These are phyloP conservation scores for Anser brachyrhynchus DNA, from an alignment of 2,113 vertebrate species.

Conservation along the genomic window DNA sequence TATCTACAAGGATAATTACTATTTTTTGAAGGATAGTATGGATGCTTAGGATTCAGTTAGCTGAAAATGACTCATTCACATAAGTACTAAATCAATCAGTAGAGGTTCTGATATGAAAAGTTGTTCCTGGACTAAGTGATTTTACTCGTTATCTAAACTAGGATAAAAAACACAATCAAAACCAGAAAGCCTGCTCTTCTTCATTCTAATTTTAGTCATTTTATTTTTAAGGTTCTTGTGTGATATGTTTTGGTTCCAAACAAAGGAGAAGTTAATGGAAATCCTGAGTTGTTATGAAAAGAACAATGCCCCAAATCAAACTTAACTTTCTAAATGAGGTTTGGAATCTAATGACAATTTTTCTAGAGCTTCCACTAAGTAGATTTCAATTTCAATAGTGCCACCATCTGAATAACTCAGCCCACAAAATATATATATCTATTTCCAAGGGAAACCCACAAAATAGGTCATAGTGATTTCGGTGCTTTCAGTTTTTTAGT, in stretches of 20 bases:
- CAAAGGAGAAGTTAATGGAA: background rate
- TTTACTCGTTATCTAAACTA: background rate
- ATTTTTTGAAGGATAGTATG: background rate
- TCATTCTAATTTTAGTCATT: background rate
- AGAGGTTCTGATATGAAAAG: background rate
- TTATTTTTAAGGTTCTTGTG: background rate
- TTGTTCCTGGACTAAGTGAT: background rate
- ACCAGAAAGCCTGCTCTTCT: background rate
- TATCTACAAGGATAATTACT: background rate
- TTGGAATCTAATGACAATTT: background rate
- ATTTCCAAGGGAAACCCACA: background rate
- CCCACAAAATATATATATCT: background rate
- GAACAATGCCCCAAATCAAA: background rate
- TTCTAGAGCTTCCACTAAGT: background rate
- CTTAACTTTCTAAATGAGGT: background rate
- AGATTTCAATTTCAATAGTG: background rate
- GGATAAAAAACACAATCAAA: background rate
- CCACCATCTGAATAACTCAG: background rate
- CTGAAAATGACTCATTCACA: conserved; percentile 24
- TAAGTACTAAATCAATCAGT: background rate
- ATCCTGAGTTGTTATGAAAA: background rate
- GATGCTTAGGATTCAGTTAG: conserved; percentile 10
- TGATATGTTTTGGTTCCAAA: background rate
- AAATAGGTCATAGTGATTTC: background rate
- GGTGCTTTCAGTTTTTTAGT: background rate